Conservation (phyloP, 2,113 vertebrate species). For the Ornithorhynchus anatinus region DNA sequence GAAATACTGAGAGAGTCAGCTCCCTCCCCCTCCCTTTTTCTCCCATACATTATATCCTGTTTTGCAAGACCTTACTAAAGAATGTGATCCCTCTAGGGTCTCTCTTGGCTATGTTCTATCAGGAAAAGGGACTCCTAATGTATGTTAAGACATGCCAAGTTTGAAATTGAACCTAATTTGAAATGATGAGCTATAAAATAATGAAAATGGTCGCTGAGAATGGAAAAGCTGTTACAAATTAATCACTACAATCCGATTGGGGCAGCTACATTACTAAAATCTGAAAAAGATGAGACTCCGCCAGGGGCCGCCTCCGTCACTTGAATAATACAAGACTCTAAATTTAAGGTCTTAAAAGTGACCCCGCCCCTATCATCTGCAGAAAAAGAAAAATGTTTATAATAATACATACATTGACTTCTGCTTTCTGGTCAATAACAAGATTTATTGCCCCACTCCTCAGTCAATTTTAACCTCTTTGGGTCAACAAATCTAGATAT, state of each 20-base stretch:
- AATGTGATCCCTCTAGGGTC: no score
- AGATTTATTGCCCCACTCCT: conserved; percentile 74
- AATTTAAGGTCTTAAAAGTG: conserved; percentile 56
- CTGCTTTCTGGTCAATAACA: conserved; percentile 74
- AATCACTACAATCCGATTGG: conserved; percentile 14
- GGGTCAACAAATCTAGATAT: conserved; percentile 75
- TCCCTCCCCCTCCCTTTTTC: no score
- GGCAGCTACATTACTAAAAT: conserved; percentile 6
- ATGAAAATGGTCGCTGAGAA: conserved; percentile 35
- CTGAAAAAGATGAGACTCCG: conserved; percentile 1
- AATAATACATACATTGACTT: conserved; percentile 77
- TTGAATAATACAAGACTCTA: conserved; percentile 14
- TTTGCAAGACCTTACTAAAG: no score
- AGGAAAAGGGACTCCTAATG: conserved; percentile 35
- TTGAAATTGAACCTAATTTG: conserved; percentile 55
- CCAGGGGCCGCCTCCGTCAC: not conserved
- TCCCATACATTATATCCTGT: no score
- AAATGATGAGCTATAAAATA: conserved; percentile 39
- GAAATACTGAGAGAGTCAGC: no score
- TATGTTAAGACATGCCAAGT: conserved; percentile 29
- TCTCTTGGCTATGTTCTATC: conserved; percentile 39
- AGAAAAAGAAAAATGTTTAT: conserved; percentile 76
- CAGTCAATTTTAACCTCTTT: conserved; percentile 79
- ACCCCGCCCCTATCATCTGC: conserved; percentile 63
- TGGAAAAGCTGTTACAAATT: conserved; percentile 24